Evolutionary conservation across 2,113 vertebrate species (phyloP).

Genomic region (Lasiurus borealis): DNA sequence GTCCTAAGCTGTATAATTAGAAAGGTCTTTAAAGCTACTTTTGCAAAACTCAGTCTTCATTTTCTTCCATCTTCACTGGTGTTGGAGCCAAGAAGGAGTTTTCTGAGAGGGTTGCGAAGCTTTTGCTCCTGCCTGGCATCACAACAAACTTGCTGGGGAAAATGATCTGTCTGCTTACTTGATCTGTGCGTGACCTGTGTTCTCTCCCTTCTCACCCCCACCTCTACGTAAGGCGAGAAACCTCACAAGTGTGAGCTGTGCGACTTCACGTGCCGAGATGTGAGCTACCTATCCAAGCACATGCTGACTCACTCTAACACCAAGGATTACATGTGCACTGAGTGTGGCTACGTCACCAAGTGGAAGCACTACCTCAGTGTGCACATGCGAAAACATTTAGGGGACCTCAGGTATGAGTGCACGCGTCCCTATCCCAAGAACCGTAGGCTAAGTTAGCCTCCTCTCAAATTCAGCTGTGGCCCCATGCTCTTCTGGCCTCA

Average conservation of each 20-base stretch:
- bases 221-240: conserved; percentile 91
- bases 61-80: not conserved
- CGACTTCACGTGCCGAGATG: conserved; percentile 96
- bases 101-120: not conserved
- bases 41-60: not conserved
- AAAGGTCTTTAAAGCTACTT: not conserved
- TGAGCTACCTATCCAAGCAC: conserved; percentile 97
- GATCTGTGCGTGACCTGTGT: not conserved
- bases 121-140: not conserved
- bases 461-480: not conserved
- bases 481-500: too few relatives aligned
- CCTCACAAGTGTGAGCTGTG: conserved; percentile 97
- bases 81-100: not conserved
- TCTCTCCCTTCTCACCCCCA: conserved; percentile 23
- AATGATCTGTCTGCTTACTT: not conserved
- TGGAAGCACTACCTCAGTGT: conserved; percentile 98
- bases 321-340: conserved; percentile 98
- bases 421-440: not conserved
- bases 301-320: conserved; percentile 96
- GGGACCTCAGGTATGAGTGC: conserved; percentile 93
- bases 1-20: not conserved
- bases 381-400: conserved; percentile 98
- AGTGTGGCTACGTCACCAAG: conserved; percentile 98
- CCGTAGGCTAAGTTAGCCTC: not conserved
- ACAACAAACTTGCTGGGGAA: not conserved